Base-by-base conservation (phyloP, 2,888 invertebrate genomes). In the Hirtodrosophila alboralis region DNA sequence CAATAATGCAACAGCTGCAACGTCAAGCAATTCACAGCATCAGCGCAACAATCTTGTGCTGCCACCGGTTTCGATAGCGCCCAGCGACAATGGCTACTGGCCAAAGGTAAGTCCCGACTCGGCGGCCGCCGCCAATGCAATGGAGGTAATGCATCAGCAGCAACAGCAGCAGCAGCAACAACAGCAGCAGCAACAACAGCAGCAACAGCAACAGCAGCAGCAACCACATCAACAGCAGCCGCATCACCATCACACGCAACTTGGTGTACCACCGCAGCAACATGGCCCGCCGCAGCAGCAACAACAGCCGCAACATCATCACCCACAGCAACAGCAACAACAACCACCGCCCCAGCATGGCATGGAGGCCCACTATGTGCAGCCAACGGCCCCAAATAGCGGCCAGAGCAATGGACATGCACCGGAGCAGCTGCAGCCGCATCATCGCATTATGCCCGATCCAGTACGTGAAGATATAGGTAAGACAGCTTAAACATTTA, bases 61-160 rank as follows among this genome's bases (percentile, higher is more conserved):
- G 51, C 88, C 90, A 5, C 85, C 90, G 18, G 90, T 89, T 40
- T 86, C 89, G 6, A 88, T 90, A 66, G 87, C 89, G 13, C 87
- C 88, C 57, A 79, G 85, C 76, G 88, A 88, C 21, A 88, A 89
- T 38, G 94, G 94, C 1, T 96, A 96, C 90, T 96, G 96, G 96
- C 96, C 96, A 5, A 96, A 96, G 90, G 95, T 96, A 60, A 95
- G 95, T 86, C 95, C 95, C 0, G 95, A 95, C 80, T 94, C 95
- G 27, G 94, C 93, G 10, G 93, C 93, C 7, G 81, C 81, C 1
- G 92, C 93, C 53, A 92, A 93, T 90, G 75, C 90, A 52, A 92
- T 93, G 36, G 93, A 93, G 66, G 91, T 93, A 79, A 90, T 93
- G 91, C 91, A 95, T 92, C 91, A 93, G 90, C 90, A 94, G 84